A percentile compares a stretch with the other conserved stretches of the same genome.
phyloP scores from a whole-genome alignment of 2,113 vertebrate species.

The Pontoporia blainvillei region DNA sequence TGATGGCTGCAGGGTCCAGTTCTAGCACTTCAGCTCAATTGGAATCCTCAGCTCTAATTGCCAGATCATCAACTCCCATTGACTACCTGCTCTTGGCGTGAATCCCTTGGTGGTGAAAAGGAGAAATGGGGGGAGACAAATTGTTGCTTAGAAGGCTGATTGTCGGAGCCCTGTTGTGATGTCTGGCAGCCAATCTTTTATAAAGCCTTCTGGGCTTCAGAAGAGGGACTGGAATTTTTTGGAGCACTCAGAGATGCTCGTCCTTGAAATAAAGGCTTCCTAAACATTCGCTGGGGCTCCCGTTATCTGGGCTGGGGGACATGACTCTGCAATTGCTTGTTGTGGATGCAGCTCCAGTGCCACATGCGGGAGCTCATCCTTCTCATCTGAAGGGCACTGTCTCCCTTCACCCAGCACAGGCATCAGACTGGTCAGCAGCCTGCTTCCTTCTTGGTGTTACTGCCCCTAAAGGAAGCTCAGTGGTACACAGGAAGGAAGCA shows the following conservation, averaged over 20 bases:
- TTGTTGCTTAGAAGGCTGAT: not conserved
- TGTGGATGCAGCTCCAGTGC: not conserved
- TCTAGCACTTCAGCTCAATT: not conserved
- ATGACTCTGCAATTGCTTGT: not conserved
- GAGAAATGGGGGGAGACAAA: not conserved
- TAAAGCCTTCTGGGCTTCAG: not conserved
- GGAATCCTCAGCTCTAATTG: constrained; percentile 46
- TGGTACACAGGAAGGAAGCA: not conserved
- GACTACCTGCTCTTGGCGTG: constrained; percentile 21
- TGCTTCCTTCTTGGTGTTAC: not conserved
- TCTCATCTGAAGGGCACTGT: not conserved
- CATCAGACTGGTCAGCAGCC: not conserved
- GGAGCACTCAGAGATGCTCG: not conserved
- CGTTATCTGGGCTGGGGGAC: not conserved
- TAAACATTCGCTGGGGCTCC: not conserved
- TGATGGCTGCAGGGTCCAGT: not conserved
- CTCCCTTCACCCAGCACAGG: not conserved
- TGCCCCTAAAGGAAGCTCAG: not conserved
- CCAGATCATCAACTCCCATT: constrained; percentile 54
- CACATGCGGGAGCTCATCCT: not conserved
- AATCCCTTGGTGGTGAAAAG: not conserved
- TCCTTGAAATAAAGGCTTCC: constrained; percentile 8
- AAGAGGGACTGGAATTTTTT: constrained; percentile 23
- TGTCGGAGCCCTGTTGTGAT: not conserved
- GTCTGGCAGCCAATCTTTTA: not conserved